These are phyloP conservation scores for Gobio gobio DNA, from an alignment of 2,113 vertebrate species.

Conservation along the genomic window DNA sequence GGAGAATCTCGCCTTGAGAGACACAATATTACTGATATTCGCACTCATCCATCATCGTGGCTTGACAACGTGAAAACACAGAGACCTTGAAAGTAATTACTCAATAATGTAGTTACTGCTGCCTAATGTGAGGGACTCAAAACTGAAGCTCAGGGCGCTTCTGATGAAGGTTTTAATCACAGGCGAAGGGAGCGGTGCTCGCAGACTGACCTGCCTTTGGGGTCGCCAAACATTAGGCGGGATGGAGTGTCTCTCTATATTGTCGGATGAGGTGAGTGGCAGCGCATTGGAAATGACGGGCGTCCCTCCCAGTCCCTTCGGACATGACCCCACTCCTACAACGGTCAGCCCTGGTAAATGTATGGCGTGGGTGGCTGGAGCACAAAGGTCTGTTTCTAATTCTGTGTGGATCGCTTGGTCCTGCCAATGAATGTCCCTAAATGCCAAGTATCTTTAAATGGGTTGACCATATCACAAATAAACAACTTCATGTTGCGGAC, in stretches of 20 bases:
- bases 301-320: constrained; percentile 56
- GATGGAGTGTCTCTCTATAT: constrained; percentile 53
- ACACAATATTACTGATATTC: constrained; percentile 62
- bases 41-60: constrained; percentile 63
- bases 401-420: constrained; percentile 18
- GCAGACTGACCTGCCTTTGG: constrained; percentile 34
- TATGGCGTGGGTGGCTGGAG: constrained; percentile 40
- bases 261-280: constrained; percentile 31
- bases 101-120: constrained; percentile 61
- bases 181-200: background rate
- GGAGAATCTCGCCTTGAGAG: constrained; percentile 45
- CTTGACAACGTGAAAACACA: constrained; percentile 56
- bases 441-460: constrained; percentile 14
- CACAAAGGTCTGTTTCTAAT: constrained; percentile 50
- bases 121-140: constrained; percentile 35
- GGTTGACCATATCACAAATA: constrained; percentile 10
- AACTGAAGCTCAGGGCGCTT: constrained; percentile 25
- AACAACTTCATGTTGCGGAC: background rate
- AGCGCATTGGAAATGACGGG: constrained; percentile 58
- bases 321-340: constrained; percentile 61
- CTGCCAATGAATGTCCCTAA: constrained; percentile 10
- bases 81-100: constrained; percentile 68
- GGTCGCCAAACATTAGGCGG: constrained; percentile 38
- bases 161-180: constrained; percentile 44
- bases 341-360: constrained; percentile 62